Evolutionary conservation across 2,888 invertebrate genomes (phyloP).

Genomic region (Oligia fasciuncula): DNA sequence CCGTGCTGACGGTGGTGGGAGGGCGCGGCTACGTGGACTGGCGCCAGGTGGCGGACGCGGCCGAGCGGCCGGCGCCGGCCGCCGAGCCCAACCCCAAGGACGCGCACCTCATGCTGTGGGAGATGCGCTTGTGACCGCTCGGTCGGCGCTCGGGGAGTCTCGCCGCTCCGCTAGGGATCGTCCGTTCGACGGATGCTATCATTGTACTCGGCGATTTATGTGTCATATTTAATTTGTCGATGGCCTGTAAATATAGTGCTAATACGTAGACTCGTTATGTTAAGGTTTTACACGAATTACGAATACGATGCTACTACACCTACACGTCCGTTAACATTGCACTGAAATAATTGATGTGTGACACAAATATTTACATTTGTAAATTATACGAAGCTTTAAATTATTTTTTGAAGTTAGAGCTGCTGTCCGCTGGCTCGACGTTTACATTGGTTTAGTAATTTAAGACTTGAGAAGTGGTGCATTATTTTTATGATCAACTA

Average conservation of each 20-base stretch:
- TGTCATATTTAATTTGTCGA: constrained; percentile 79
- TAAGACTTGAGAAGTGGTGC: constrained; percentile 80
- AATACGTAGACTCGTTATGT: constrained; percentile 64
- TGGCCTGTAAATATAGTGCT: constrained; percentile 73
- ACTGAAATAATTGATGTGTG: constrained; percentile 63
- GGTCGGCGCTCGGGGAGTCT: constrained; percentile 19
- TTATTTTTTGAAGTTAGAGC: constrained; percentile 83
- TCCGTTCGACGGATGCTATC: constrained; percentile 61
- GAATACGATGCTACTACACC: constrained; percentile 54
- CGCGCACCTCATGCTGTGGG: constrained; percentile 97
- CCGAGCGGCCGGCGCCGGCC: constrained; percentile 88
- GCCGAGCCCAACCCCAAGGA: constrained; percentile 94
- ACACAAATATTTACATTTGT: constrained; percentile 77
- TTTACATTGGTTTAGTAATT: constrained; percentile 77
- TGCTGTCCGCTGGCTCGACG: constrained; percentile 70
- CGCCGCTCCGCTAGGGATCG: constrained; percentile 33
- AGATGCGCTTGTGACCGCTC: constrained; percentile 88
- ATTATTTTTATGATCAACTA: constrained; percentile 85
- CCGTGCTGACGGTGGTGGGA: constrained; percentile 96
- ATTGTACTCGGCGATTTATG: constrained; percentile 69
- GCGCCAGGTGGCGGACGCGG: constrained; percentile 93
- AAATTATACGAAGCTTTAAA: constrained; percentile 87
- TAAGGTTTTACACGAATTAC: constrained; percentile 48
- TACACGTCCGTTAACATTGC: constrained; percentile 53
- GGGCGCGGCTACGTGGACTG: constrained; percentile 97